Conservation (phyloP, 2,888 invertebrate genomes). For the Rotaria magnacalcarata region DNA sequence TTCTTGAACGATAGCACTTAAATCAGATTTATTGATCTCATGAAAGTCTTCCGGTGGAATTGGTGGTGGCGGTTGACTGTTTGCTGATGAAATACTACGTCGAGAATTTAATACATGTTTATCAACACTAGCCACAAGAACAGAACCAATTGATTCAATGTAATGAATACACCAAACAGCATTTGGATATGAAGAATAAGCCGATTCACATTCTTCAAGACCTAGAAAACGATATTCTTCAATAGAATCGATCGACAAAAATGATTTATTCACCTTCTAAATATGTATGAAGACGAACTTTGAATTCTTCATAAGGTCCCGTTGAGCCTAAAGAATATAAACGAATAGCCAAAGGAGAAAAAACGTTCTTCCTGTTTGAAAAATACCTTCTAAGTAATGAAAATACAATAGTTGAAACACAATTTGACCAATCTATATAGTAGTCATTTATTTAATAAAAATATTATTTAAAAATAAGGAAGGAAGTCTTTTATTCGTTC, state of each 20-base stretch:
- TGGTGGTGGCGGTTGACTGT: not conserved
- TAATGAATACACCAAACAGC: slow-evolving; percentile 56
- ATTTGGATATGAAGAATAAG: slow-evolving; percentile 57
- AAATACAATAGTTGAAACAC: slow-evolving; percentile 13
- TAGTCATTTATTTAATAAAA: not conserved
- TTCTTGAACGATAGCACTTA: slow-evolving; percentile 53
- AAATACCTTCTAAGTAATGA: slow-evolving; percentile 18
- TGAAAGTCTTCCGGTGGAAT: not conserved
- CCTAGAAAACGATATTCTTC: slow-evolving; percentile 49
- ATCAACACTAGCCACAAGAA: slow-evolving; percentile 54
- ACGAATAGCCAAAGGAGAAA: not conserved
- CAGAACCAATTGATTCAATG: slow-evolving; percentile 57
- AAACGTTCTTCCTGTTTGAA: not conserved
- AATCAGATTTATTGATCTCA: not conserved
- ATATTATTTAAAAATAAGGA: no score
- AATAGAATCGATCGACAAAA: no score
- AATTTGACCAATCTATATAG: not conserved
- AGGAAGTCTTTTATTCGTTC: no score
- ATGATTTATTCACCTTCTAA: not conserved
- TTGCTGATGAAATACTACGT: not conserved
- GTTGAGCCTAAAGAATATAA: not conserved
- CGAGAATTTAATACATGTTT: slow-evolving; percentile 51
- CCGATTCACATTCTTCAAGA: slow-evolving; percentile 54
- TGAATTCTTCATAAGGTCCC: slow-evolving; percentile 21
- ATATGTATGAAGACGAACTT: not conserved